phyloP scores from a whole-genome alignment of 2,888 invertebrate genomes.

The Ferrisia virgata region DNA sequence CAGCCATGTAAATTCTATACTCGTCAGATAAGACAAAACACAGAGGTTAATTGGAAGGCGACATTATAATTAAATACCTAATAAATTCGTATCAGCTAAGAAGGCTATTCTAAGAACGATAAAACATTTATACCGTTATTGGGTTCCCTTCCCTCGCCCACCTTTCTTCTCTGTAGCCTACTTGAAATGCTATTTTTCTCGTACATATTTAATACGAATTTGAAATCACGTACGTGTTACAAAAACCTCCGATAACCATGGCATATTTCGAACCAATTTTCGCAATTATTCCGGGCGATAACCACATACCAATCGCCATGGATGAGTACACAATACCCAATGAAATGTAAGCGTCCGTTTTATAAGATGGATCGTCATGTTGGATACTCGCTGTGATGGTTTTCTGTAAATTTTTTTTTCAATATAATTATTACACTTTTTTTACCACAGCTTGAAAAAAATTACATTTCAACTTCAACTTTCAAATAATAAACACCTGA shows the following conservation, averaged over 20 bases:
- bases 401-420: conserved; percentile 43
- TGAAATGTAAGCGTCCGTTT: conserved; percentile 38
- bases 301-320: conserved; percentile 28
- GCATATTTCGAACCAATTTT: neutral
- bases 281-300: conserved; percentile 27
- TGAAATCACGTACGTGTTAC: conserved; percentile 6
- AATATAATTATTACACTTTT: too few relatives aligned
- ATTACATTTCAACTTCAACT: too few relatives aligned
- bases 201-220: too few relatives aligned
- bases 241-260: conserved; percentile 27
- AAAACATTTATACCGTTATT: too few relatives aligned
- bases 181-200: too few relatives aligned
- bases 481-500: too few relatives aligned
- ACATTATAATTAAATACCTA: neutral
- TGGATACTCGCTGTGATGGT: conserved; percentile 36
- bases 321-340: conserved; percentile 32
- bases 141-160: too few relatives aligned
- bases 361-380: conserved; percentile 36
- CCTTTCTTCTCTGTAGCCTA: too few relatives aligned
- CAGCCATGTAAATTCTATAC: neutral
- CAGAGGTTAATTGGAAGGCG: neutral
- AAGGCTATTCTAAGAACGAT: too few relatives aligned
- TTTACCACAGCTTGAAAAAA: too few relatives aligned
- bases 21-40: neutral
- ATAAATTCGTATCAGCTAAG: too few relatives aligned